These are phyloP conservation scores for Zonotrichia leucophrys DNA, from an alignment of 2,113 vertebrate genomes.

Conservation along the genomic window DNA sequence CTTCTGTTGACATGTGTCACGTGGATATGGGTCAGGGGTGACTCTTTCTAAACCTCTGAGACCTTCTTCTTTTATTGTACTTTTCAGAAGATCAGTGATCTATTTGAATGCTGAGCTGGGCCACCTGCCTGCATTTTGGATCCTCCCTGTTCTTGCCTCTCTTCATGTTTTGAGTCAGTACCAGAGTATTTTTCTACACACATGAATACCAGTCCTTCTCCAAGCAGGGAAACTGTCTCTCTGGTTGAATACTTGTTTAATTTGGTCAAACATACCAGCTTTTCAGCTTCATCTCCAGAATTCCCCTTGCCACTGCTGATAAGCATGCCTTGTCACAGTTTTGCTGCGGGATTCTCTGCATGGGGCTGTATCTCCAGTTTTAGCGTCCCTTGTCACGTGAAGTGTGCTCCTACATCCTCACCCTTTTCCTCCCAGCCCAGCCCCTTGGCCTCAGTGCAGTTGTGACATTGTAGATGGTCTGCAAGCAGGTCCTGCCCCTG, in stretches of 20 bases:
- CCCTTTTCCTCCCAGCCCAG: not conserved
- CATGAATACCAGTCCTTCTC: not conserved
- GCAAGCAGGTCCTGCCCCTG: not conserved
- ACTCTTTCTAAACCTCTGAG: not conserved
- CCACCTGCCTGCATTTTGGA: not conserved
- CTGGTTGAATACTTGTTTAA: not conserved
- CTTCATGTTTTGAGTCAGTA: not conserved
- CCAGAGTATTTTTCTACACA: not conserved
- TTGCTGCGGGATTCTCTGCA: not conserved
- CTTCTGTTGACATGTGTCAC: not conserved
- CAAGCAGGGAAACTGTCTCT: not conserved
- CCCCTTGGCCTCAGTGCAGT: rapidly evolving
- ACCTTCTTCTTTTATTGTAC: not conserved
- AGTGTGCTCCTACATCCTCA: rapidly evolving
- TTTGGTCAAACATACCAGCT: not conserved
- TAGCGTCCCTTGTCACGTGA: not conserved
- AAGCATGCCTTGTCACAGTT: not conserved
- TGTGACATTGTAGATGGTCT: not conserved
- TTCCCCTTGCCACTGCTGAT: not conserved
- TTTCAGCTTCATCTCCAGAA: not conserved
- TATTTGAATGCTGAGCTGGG: not conserved
- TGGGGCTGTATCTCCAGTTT: not conserved
- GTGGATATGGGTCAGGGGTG: not conserved
- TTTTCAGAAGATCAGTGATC: not conserved
- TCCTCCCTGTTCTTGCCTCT: not conserved